These are phyloP conservation scores for Helogale parvula DNA, from an alignment of 2,113 vertebrate species.

Conservation along the genomic window DNA sequence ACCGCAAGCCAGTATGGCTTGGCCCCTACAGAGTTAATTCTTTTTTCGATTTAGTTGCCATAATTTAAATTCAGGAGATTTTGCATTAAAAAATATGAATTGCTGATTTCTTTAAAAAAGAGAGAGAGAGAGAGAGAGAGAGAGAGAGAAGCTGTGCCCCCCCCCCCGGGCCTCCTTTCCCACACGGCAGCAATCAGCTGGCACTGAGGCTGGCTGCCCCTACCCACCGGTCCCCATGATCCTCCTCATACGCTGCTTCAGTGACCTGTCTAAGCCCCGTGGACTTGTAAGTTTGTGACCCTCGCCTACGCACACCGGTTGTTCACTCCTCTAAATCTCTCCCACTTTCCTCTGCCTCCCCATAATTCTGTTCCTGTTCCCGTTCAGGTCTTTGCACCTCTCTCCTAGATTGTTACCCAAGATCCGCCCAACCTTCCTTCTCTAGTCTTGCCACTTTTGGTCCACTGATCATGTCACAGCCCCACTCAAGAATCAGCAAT, in stretches of 20 bases:
- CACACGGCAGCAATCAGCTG: not conserved
- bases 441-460: not conserved
- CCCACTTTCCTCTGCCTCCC: not conserved
- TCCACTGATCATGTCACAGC: not conserved
- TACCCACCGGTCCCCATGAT: not conserved
- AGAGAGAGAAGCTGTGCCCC: not conserved
- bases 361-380: not conserved
- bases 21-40: not conserved
- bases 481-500: conserved; percentile 23
- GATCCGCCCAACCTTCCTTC: not conserved
- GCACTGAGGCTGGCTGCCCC: not conserved
- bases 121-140: not conserved
- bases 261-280: not conserved
- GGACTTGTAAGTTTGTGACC: not conserved
- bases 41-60: conserved; percentile 2
- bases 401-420: not conserved
- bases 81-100: conserved; percentile 41
- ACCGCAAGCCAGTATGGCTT: not conserved
- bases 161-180: not conserved
- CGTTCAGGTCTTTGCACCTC: not conserved
- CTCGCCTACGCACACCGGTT: not conserved
- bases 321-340: not conserved
- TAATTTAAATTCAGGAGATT: conserved; percentile 23
- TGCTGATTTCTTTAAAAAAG: conserved; percentile 19
- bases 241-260: not conserved